Percentiles rank a stretch among this genome's conserved stretches.
Evolutionary conservation across 2,888 invertebrate species (phyloP).

Genomic region (Andricus curvator): DNA sequence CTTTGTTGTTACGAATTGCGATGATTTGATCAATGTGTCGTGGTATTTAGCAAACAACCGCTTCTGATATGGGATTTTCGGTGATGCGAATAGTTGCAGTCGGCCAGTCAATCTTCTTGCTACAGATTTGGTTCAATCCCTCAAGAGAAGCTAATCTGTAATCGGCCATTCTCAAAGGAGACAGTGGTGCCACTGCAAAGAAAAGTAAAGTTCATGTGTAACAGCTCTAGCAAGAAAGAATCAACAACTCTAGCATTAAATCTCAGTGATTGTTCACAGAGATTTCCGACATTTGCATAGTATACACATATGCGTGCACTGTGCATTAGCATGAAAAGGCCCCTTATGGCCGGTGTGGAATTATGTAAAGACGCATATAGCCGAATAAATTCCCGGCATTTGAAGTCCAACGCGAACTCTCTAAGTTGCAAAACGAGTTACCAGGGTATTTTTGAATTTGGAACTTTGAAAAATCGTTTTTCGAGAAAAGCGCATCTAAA

Average conservation of each 20-base stretch:
- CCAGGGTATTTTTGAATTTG: too few relatives aligned
- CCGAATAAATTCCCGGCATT: too few relatives aligned
- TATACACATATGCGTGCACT: not conserved
- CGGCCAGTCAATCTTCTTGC: slow-evolving; percentile 79
- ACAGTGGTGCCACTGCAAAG: slow-evolving; percentile 85
- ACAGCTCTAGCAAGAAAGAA: not conserved
- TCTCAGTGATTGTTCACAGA: not conserved
- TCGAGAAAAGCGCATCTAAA: too few relatives aligned
- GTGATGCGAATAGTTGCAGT: slow-evolving; percentile 88
- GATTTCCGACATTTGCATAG: not conserved
- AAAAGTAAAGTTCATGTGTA: slow-evolving; percentile 23
- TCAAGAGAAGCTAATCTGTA: slow-evolving; percentile 83
- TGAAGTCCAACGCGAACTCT: too few relatives aligned
- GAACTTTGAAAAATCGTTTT: too few relatives aligned
- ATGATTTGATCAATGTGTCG: slow-evolving; percentile 47
- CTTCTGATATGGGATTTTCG: slow-evolving; percentile 88
- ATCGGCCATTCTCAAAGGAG: slow-evolving; percentile 85
- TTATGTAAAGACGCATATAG: too few relatives aligned
- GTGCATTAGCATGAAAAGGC: too few relatives aligned
- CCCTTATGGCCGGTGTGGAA: too few relatives aligned
- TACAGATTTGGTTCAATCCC: slow-evolving; percentile 79
- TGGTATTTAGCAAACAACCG: slow-evolving; percentile 84
- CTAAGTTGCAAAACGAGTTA: too few relatives aligned
- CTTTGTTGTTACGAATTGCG: slow-evolving; percentile 59
- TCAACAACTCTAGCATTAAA: not conserved